A percentile compares a stretch with the other conserved stretches of the same genome.
phyloP scores from a whole-genome alignment of 1,140 invertebrate genomes.

The Brachionus plicatilis region DNA sequence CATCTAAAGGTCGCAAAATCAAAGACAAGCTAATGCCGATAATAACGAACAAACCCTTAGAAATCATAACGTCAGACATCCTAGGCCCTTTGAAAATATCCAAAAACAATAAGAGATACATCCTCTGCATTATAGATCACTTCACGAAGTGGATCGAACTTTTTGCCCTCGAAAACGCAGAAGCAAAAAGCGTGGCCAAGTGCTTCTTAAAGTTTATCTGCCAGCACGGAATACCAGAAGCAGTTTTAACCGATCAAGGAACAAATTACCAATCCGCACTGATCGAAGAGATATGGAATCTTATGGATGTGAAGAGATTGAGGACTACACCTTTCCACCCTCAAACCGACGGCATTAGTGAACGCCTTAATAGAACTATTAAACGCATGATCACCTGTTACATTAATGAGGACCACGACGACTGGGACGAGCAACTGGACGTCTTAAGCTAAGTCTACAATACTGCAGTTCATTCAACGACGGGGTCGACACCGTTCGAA shows the following conservation, averaged over 20 bases:
- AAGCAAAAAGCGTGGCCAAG: slow-evolving; percentile 48
- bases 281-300: slow-evolving; percentile 42
- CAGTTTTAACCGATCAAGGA: slow-evolving; percentile 51
- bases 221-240: slow-evolving; percentile 49
- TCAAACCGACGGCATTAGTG: slow-evolving; percentile 42
- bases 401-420: background rate
- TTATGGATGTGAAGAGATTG: slow-evolving; percentile 41
- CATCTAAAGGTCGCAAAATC: background rate
- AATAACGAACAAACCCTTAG: slow-evolving; percentile 4
- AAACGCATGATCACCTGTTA: background rate
- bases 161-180: slow-evolving; percentile 42
- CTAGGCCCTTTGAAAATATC: slow-evolving; percentile 44
- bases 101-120: slow-evolving; percentile 43
- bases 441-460: background rate
- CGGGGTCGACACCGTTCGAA: background rate
- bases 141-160: slow-evolving; percentile 48
- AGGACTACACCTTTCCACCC: slow-evolving; percentile 44
- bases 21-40: background rate
- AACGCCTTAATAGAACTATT: background rate
- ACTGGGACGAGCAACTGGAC: background rate
- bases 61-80: slow-evolving; percentile 45
- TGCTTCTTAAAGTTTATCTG: slow-evolving; percentile 47
- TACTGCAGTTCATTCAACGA: background rate
- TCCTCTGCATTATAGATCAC: slow-evolving; percentile 46
- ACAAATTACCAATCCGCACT: slow-evolving; percentile 42